phyloP scores from a whole-genome alignment of 2,113 vertebrate species.

The Petroica traversi region DNA sequence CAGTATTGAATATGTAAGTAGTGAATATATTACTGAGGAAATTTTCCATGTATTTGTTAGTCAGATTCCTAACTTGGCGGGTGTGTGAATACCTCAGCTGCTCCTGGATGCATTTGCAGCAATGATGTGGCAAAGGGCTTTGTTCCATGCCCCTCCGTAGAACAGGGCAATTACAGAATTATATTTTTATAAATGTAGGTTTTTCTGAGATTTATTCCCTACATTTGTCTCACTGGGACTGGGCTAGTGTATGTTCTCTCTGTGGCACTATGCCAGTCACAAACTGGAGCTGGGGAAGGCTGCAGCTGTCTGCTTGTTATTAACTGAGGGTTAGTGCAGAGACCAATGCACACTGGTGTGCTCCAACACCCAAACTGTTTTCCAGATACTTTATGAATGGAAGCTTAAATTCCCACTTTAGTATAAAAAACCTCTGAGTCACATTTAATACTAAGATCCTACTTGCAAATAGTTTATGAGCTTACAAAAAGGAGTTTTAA shows the following conservation, averaged over 20 bases:
- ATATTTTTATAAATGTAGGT: not conserved
- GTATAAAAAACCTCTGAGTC: not conserved
- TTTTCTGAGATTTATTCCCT: conserved; percentile 13
- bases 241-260: not conserved
- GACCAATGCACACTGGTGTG: not conserved
- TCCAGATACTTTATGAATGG: conserved; percentile 7
- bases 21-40: conserved; percentile 39
- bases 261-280: not conserved
- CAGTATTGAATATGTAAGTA: conserved; percentile 50
- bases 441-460: not conserved
- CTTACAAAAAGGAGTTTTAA: not conserved
- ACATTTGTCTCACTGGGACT: conserved; percentile 8
- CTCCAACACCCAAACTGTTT: not conserved
- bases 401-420: not conserved
- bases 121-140: conserved; percentile 28
- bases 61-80: conserved; percentile 27
- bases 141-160: not conserved
- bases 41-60: conserved; percentile 58
- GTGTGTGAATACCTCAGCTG: conserved; percentile 29
- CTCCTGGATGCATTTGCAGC: conserved; percentile 18
- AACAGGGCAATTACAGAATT: not conserved
- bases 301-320: conserved; percentile 42
- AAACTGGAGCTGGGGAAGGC: conserved; percentile 1
- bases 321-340: not conserved
- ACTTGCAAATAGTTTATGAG: not conserved